Conservation (phyloP, 2,113 vertebrate species). For the Aix galericulata region DNA sequence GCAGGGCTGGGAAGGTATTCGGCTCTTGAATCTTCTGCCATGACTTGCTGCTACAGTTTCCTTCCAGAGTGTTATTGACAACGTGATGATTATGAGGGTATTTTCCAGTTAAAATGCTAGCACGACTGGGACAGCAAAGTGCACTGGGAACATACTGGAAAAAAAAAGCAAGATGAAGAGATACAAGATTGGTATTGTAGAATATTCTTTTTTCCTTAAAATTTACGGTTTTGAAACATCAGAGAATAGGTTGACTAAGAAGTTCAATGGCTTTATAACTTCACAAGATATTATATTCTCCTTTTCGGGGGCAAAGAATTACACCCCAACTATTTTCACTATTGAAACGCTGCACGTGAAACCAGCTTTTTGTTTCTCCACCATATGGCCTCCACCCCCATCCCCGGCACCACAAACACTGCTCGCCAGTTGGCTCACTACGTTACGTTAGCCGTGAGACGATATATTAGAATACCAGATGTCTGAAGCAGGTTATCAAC, state of each 20-base stretch:
- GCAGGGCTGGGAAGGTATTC: slow-evolving; percentile 86
- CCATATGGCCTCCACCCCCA: neutral
- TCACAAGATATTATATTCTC: neutral
- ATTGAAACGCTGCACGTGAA: neutral
- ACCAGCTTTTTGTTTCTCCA: neutral
- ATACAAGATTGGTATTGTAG: neutral
- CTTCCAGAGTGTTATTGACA: slow-evolving; percentile 95
- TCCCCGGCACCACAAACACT: neutral
- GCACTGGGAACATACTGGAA: slow-evolving; percentile 94
- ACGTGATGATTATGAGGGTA: slow-evolving; percentile 98
- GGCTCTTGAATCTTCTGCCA: slow-evolving; percentile 98
- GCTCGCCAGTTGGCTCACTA: neutral
- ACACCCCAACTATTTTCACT: neutral
- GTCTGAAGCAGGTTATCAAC: neutral
- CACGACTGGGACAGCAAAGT: slow-evolving; percentile 95
- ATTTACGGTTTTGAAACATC: neutral
- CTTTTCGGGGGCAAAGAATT: neutral
- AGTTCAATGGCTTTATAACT: neutral
- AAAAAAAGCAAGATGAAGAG: neutral
- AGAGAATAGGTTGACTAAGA: neutral
- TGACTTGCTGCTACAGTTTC: slow-evolving; percentile 93
- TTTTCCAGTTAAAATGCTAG: slow-evolving; percentile 96
- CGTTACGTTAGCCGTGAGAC: fast-evolving
- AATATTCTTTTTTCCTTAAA: neutral
- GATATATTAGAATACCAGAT: neutral